Evolutionary conservation across 2,797 vertebrate genomes (phyloP).

Genomic region (Halcyon leucocephala): DNA sequence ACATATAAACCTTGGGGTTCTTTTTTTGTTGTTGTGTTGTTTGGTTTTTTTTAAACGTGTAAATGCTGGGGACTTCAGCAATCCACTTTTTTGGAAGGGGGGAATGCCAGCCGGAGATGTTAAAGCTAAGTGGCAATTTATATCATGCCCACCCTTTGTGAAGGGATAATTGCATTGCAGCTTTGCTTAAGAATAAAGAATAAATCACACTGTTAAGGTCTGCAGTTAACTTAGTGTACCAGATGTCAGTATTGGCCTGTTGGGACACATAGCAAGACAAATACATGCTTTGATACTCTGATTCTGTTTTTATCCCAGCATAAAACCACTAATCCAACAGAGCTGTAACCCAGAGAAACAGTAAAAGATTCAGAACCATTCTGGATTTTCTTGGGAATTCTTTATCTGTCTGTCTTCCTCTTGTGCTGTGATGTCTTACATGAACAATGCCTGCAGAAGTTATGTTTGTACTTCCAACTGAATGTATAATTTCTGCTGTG

Average conservation of each 20-base stretch:
- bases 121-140: neutral
- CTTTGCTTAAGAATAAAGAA: neutral
- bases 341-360: neutral
- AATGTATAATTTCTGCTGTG: neutral
- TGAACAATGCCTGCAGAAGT: neutral
- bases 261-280: neutral
- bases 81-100: neutral
- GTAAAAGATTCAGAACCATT: neutral
- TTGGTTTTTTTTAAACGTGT: neutral
- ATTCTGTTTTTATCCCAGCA: conserved; percentile 1
- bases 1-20: neutral
- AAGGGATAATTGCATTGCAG: neutral
- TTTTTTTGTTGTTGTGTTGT: too few relatives aligned
- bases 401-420: neutral
- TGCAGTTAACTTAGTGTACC: neutral
- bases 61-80: neutral
- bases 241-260: conserved; percentile 16
- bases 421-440: neutral
- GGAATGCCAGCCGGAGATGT: neutral
- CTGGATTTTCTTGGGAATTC: neutral
- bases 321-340: conserved; percentile 27
- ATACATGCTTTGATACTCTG: neutral
- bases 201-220: neutral
- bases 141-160: neutral
- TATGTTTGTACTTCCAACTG: neutral